A percentile compares a stretch with the other conserved stretches of the same genome.
Conservation (phyloP, 2,797 vertebrate species). For the Sylvilagus floridanus region DNA sequence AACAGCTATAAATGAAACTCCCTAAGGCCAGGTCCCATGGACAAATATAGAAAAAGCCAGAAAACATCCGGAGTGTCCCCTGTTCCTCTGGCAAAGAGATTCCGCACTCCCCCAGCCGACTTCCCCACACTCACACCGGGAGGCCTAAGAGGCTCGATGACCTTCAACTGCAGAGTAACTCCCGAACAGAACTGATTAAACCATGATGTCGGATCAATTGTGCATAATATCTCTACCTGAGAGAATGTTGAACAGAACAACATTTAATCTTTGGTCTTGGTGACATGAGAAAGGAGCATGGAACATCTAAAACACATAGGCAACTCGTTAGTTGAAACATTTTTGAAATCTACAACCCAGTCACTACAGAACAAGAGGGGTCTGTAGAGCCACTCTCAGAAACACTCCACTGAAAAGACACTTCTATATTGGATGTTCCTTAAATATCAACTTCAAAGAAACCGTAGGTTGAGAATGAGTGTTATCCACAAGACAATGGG, state of each 20-base stretch:
- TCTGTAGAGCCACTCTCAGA: not conserved
- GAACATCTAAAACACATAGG: not conserved
- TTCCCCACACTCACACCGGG: not conserved
- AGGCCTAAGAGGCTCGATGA: not conserved
- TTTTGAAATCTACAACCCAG: not conserved
- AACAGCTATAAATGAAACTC: not conserved
- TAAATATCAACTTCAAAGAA: slow-evolving; percentile 40
- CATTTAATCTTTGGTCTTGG: slow-evolving; percentile 6
- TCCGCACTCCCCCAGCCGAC: not conserved
- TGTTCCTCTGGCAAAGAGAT: not conserved
- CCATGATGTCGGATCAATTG: not conserved
- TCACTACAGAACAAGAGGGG: not conserved
- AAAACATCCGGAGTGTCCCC: not conserved
- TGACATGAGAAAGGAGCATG: not conserved
- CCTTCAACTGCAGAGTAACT: not conserved
- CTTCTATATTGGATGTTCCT: not conserved
- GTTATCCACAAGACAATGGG: not conserved
- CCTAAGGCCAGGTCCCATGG: not conserved
- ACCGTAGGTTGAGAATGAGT: not conserved
- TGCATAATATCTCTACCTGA: not conserved
- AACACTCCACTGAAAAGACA: not conserved
- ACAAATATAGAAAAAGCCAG: not conserved
- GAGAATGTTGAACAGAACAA: not conserved
- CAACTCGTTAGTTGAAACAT: not conserved
- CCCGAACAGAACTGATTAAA: not conserved